phyloP scores from a whole-genome alignment of 2,797 vertebrate species.

The Allochrocebus solatus region DNA sequence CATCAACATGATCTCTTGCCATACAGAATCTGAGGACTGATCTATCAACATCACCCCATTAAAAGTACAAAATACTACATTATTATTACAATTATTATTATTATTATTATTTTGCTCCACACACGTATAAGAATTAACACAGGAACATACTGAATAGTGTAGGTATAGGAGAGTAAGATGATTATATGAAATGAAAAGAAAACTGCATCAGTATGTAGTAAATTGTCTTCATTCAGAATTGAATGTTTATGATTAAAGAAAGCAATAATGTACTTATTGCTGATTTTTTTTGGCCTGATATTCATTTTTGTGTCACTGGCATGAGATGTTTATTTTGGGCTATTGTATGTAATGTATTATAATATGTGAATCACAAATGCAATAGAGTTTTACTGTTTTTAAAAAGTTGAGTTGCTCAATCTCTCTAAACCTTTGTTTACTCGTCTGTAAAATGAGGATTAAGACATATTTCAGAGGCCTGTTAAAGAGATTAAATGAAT shows the following conservation, averaged over 20 bases:
- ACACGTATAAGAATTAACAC: slow-evolving; percentile 89
- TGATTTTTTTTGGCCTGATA: slow-evolving; percentile 85
- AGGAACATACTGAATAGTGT: slow-evolving; percentile 89
- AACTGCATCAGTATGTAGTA: slow-evolving; percentile 82
- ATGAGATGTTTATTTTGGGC: slow-evolving; percentile 95
- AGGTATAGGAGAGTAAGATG: slow-evolving; percentile 87
- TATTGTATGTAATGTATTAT: slow-evolving; percentile 93
- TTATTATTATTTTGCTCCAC: slow-evolving; percentile 85
- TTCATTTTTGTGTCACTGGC: slow-evolving; percentile 90
- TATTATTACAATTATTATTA: slow-evolving; percentile 85
- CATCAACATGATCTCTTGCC: slow-evolving; percentile 89
- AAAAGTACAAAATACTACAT: slow-evolving; percentile 85
- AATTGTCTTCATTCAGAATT: slow-evolving; percentile 82
- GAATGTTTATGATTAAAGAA: slow-evolving; percentile 80
- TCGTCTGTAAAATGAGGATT: neutral
- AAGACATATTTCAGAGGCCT: neutral
- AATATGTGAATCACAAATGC: slow-evolving; percentile 95
- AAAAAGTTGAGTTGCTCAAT: neutral
- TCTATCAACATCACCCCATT: slow-evolving; percentile 59
- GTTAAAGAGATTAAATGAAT: neutral
- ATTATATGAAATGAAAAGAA: slow-evolving; percentile 81
- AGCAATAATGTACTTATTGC: slow-evolving; percentile 87
- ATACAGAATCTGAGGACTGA: slow-evolving; percentile 93
- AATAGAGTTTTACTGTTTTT: slow-evolving; percentile 95
- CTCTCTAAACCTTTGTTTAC: slow-evolving; percentile 7